phyloP scores from a whole-genome alignment of 2,113 vertebrate genomes.

The Menura novaehollandiae region DNA sequence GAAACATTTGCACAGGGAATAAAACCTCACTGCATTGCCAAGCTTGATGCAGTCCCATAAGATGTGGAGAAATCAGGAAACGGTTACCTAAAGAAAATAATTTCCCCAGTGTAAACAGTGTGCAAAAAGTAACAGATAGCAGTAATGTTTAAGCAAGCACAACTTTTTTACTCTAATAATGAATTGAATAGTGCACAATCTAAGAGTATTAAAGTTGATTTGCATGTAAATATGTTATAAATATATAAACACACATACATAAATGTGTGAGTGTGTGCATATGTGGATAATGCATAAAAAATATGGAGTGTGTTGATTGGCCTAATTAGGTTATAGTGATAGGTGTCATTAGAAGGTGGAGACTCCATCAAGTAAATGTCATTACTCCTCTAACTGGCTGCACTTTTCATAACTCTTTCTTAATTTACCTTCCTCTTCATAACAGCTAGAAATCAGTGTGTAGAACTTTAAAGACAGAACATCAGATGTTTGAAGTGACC shows the following conservation, averaged over 20 bases:
- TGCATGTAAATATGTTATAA: neutral
- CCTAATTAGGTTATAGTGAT: neutral
- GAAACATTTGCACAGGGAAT: neutral
- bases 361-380: neutral
- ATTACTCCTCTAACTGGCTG: neutral
- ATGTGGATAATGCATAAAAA: neutral
- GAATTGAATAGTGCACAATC: neutral
- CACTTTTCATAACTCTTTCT: neutral
- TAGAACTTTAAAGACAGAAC: neutral
- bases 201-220: neutral
- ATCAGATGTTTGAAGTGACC: neutral
- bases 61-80: neutral
- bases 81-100: neutral
- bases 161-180: neutral
- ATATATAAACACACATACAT: accelerated
- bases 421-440: neutral
- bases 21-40: neutral
- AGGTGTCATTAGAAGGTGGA: neutral
- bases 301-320: neutral
- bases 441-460: neutral
- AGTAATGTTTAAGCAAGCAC: neutral
- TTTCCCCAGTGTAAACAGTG: neutral
- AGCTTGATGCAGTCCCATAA: neutral
- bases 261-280: neutral
- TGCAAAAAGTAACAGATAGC: neutral